Percentiles rank a stretch among this genome's conserved stretches.
These are phyloP conservation scores for Chouioia cunea DNA, from an alignment of 2,888 invertebrate species.

Conservation along the genomic window DNA sequence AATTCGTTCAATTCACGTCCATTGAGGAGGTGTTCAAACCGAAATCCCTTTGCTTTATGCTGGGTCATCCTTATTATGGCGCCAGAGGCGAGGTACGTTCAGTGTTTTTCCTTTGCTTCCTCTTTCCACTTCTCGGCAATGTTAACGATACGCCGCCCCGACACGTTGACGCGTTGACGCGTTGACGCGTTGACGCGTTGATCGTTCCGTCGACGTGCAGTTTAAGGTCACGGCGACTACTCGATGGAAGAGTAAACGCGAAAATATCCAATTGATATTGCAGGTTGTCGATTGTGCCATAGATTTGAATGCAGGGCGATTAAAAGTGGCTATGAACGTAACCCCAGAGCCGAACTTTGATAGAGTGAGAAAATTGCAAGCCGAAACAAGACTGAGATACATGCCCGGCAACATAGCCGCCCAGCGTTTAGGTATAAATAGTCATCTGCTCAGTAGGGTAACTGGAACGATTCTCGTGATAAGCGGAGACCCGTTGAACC, in stretches of 20 bases:
- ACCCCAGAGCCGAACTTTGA: constrained; percentile 71
- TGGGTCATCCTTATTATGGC: constrained; percentile 86
- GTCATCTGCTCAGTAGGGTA: constrained; percentile 83
- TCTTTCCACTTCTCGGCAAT: too few relatives aligned
- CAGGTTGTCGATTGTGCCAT: constrained; percentile 74
- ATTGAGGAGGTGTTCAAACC: constrained; percentile 78
- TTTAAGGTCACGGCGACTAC: too few relatives aligned
- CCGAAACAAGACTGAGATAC: constrained; percentile 68
- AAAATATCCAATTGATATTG: constrained; percentile 18
- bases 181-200: too few relatives aligned
- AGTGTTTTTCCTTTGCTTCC: background rate
- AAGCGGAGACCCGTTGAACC: constrained; percentile 69
- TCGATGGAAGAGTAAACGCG: too few relatives aligned
- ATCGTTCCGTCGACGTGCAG: too few relatives aligned
- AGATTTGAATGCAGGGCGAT: constrained; percentile 72
- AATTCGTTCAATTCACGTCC: constrained; percentile 66
- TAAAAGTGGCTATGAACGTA: constrained; percentile 73
- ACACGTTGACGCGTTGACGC: too few relatives aligned
- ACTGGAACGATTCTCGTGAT: constrained; percentile 85
- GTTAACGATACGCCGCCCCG: too few relatives aligned
- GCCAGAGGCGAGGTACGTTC: constrained; percentile 77
- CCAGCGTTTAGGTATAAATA: constrained; percentile 75
- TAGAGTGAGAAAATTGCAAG: constrained; percentile 58
- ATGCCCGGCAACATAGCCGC: constrained; percentile 73
- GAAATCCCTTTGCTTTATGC: constrained; percentile 80